phyloP scores from a whole-genome alignment of 2,113 vertebrate genomes.

The Alligator sinensis region DNA sequence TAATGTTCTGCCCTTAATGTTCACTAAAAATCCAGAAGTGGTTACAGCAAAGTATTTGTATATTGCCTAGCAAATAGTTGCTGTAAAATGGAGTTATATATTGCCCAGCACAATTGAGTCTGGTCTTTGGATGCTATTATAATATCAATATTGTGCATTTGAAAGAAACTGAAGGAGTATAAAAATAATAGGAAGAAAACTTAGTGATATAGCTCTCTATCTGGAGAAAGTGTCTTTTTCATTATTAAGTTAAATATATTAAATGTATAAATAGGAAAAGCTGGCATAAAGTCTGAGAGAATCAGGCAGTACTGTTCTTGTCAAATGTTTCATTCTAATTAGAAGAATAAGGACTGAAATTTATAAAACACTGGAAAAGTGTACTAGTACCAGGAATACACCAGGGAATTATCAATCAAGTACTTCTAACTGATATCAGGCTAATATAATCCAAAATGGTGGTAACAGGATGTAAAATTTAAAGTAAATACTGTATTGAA shows the following conservation, averaged over 20 bases:
- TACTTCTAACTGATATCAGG: neutral
- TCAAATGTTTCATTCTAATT: neutral
- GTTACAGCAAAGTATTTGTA: neutral
- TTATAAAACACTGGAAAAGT: neutral
- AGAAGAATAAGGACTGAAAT: neutral
- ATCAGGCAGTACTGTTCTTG: neutral
- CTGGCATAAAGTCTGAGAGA: neutral
- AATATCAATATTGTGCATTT: neutral
- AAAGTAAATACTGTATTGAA: neutral
- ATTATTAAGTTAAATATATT: neutral
- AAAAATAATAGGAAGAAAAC: neutral
- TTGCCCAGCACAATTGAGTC: neutral
- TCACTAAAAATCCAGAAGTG: neutral
- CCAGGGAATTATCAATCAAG: neutral
- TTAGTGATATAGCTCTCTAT: neutral
- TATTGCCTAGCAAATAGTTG: neutral
- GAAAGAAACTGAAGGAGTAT: neutral
- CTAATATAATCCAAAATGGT: neutral
- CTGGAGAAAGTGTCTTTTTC: constrained; percentile 4
- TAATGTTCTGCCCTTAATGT: constrained; percentile 47
- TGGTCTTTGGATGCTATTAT: neutral
- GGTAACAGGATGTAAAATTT: neutral
- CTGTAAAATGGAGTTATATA: neutral
- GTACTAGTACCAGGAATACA: neutral
- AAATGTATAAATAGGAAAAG: neutral